Conservation (phyloP, 2,888 invertebrate genomes). For the Linnaemya tessellans region DNA sequence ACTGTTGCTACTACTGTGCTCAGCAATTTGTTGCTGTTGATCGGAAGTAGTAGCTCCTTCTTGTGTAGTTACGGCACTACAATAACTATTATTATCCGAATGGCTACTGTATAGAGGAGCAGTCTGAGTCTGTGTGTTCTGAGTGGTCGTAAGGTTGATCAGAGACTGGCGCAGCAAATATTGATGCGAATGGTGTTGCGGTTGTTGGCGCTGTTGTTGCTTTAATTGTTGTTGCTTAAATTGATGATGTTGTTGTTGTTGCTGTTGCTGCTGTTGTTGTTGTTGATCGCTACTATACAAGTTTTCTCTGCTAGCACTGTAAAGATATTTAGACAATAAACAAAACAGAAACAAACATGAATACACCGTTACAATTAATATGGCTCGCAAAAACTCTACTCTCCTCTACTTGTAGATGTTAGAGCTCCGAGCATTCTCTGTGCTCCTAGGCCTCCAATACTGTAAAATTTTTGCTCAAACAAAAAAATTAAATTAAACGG, state of each 20-base stretch:
- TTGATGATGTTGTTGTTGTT: conserved; percentile 75
- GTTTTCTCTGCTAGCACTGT: conserved; percentile 82
- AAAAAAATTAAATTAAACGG: conserved; percentile 5
- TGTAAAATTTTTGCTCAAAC: conserved; percentile 12
- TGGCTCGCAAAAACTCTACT: conserved; percentile 43
- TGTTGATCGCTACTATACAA: conserved; percentile 79
- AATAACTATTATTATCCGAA: conserved; percentile 71
- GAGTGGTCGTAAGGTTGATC: conserved; percentile 82
- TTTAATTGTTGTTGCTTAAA: conserved; percentile 75
- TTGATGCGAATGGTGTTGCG: conserved; percentile 78
- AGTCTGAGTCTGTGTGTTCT: conserved; percentile 75
- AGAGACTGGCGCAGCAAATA: conserved; percentile 83
- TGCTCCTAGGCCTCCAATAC: conserved; percentile 17
- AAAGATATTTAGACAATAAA: conserved; percentile 73
- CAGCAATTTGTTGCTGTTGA: conserved; percentile 64
- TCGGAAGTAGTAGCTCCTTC: conserved; percentile 56
- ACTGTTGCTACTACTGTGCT: conserved; percentile 37
- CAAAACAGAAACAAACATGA: conserved; percentile 73
- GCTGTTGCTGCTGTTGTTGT: conserved; percentile 74
- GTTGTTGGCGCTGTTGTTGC: conserved; percentile 77
- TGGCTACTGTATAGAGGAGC: conserved; percentile 58
- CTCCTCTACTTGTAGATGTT: conserved; percentile 21
- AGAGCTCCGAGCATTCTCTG: conserved; percentile 17
- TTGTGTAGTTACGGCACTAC: conserved; percentile 69
- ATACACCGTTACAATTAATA: conserved; percentile 63